Evolutionary conservation across 2,888 invertebrate genomes (phyloP).

Genomic region (Cheiracanthium punctorium): DNA sequence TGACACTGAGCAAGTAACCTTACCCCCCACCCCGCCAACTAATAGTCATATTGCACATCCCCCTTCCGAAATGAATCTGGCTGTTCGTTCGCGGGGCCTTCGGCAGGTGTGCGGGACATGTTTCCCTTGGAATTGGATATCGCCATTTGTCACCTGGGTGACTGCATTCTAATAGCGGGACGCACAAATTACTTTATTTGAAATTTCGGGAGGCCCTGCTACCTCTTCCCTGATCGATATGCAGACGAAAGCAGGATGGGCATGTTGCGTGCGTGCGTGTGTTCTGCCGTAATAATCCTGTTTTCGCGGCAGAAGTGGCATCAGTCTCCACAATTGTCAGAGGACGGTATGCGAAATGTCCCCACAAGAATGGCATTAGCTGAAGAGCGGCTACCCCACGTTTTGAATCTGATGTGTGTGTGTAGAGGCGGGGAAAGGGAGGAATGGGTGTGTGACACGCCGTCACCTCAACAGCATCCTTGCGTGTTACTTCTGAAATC

Average conservation of each 20-base stretch:
- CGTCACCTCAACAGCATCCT: too few species aligned
- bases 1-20: background rate
- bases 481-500: too few species aligned
- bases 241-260: too few species aligned
- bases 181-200: constrained; percentile 60
- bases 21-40: background rate
- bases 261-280: background rate
- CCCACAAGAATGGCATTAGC: too few species aligned
- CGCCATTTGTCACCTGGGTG: constrained; percentile 67
- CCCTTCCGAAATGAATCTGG: background rate
- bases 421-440: too few species aligned
- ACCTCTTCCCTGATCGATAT: background rate
- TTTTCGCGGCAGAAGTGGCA: background rate
- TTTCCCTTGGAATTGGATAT: constrained; percentile 45
- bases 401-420: too few species aligned
- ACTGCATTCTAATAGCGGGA: constrained; percentile 47
- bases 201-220: background rate
- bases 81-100: background rate
- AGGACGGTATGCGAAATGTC: too few species aligned
- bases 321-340: too few species aligned
- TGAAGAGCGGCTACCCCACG: too few species aligned
- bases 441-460: too few species aligned
- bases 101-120: background rate
- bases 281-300: background rate
- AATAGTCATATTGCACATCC: too few species aligned